Evolutionary conservation across 1,140 invertebrate species (phyloP), one percentile per base, ranked within the genome.

Genomic region (Asobara japonica): DNA sequence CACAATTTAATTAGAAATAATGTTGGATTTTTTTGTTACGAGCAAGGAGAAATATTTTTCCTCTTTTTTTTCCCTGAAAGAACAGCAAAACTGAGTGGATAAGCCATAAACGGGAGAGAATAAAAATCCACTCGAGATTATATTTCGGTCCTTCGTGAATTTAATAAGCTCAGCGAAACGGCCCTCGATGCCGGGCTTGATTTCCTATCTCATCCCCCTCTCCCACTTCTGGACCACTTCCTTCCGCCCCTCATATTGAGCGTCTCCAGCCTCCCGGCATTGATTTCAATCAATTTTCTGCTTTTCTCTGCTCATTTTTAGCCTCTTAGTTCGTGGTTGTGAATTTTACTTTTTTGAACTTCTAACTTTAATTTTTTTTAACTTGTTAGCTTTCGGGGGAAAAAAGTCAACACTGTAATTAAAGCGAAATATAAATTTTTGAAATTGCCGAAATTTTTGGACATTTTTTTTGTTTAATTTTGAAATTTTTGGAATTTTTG

Each of bases 211-310:
- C 65, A 30, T 45, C 29, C 11, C 38, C 0, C 36, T 20, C 38
- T 60, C 66, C 65, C 33, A 60, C 65, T 45, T 27, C 38, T 22
- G 22, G 36, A 48, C 45, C 30, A 48, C 41, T 48, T 64, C 61
- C 67, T 66, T 65, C 38, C 64, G 13, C 66, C 62, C 61, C 64
- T 30, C 27, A n/a, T 72, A 73, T 36, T 71, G 38, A 65, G 66
- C 45, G n/a, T 70, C 69, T 48, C 48, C 31, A 31, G 31, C 65
- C 68, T 72, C 73, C 68, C 66, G 73, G 74, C 77, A 76, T 78
- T 80, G 76, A 81, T 82, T 80, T 76, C 80, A 79, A 81, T 79
- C 78, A 74, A 81, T 82, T 74, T 76, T 65, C 74, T 78, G 74
- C 72, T 65, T 72, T 29, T 45, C 25, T 33, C 65, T 48, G 51